phyloP scores from a whole-genome alignment of 1,140 invertebrate genomes.

The Chelonus insularis region DNA sequence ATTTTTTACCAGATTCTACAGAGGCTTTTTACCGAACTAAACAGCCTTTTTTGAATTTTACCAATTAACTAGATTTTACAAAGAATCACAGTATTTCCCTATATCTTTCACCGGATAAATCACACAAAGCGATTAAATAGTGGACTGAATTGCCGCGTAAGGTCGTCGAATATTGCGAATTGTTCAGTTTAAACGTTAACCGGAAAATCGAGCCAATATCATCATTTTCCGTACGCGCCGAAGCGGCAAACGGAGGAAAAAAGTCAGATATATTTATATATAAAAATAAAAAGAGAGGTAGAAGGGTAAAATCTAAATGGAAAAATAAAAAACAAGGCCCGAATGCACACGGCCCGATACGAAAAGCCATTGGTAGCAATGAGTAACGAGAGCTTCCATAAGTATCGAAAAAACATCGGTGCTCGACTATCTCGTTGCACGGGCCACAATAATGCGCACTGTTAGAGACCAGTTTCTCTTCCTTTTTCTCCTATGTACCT shows the following conservation, averaged over 20 bases:
- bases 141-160: slow-evolving; percentile 16
- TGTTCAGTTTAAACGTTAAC: slow-evolving; percentile 24
- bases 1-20: too few species aligned
- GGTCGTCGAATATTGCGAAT: slow-evolving; percentile 27
- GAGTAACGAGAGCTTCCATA: slow-evolving; percentile 28
- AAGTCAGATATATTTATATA: not conserved
- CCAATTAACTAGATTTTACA: too few species aligned
- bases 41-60: too few species aligned
- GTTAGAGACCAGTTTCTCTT: not conserved
- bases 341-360: slow-evolving; percentile 24
- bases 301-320: slow-evolving; percentile 16
- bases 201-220: slow-evolving; percentile 27
- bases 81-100: too few species aligned
- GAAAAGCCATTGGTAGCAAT: slow-evolving; percentile 25
- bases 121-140: not conserved
- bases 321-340: slow-evolving; percentile 33
- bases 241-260: slow-evolving; percentile 3
- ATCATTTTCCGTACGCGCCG: slow-evolving; percentile 12
- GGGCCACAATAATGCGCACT: slow-evolving; percentile 20
- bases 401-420: slow-evolving; percentile 31
- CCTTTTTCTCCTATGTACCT: not conserved
- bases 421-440: slow-evolving; percentile 21
- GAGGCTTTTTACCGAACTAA: too few species aligned
- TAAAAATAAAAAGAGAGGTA: not conserved
- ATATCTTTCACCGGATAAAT: not conserved